Base-by-base conservation (phyloP, 2,113 vertebrate species). In the Varanus komodoensis region DNA sequence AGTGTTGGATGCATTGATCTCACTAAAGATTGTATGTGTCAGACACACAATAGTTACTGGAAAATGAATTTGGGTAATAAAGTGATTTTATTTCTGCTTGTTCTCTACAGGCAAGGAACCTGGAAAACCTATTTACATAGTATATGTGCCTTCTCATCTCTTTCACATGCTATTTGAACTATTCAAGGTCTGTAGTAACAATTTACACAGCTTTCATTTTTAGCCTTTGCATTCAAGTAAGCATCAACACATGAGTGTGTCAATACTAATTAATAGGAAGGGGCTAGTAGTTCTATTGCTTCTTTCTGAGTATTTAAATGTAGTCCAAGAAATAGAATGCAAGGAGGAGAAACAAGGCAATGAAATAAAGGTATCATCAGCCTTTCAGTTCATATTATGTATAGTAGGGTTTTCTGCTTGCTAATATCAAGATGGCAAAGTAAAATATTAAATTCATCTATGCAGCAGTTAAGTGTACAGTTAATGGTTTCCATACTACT, bases 91-190 rank as follows among this genome's bases (percentile, higher is more conserved):
- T 27, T 54, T 89, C 21, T 79, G 17, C 68, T 32, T 82, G 69
- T 87, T 91, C 27, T 90, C 96, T 86, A 54, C 95, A 99, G 99
- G 97, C 92, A 98, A 99, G 96, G 89, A 69, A 87, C 96, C 97
- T 6, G 96, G 91, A 87, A 95, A 98, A 14, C 98, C 98, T 57
- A 97, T 99, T 89, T 97, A 96, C 92, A 99, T 99, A 0, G 99
- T 99, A 0, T 99, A 99, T 1, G 99, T 99, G 83, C 99, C 99
- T 9, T 99, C 99, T 54, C 99, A 99, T 89, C 98, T 99, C 54
- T 99, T 99, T 93, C 99, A 99, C 82, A 99, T 99, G 98, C 97
- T 99, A 84, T 99, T 99, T 96, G 99, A 99, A 95, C 98, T 99
- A 32, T 99, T 99, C 94, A 99, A 99, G 99, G 99, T 99, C 98